Base-by-base conservation (phyloP, 1,140 invertebrate genomes). In the Notospermus geniculatus region DNA sequence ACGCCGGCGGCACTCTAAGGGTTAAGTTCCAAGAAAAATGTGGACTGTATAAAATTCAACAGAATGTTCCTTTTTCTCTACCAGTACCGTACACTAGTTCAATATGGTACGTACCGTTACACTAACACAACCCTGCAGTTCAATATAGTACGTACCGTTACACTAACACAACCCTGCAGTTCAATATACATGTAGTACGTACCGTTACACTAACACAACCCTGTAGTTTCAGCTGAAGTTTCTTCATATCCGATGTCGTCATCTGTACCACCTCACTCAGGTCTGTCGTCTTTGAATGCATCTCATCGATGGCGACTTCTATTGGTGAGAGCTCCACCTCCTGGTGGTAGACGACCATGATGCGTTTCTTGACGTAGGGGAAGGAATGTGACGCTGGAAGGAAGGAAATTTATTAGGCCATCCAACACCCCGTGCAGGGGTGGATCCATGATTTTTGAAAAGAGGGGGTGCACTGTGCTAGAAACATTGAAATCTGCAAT, bases 281-380 rank as follows among this genome's bases (percentile, higher is more conserved):
- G 76, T 95, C 92, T 60, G 86, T 84, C 19, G 95, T 90, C 69
- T 80, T 81, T n/a, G 32, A 86, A 76, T 89, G 87, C 91, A 96
- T 95, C 81, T 95, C 93, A 76, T 95, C 90, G 46, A 96, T 88
- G 50, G 94, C 93, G 11, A 95, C 93, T 83, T 96, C 93, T 71
- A 97, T 95, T 1, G 94, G 94, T 71, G 86, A 89, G 56, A 95
- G 83, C 77, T 94, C 91, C 62, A 89, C 86, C 57, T 89, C 87
- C 71, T 87, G 72, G 83, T 70, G 87, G 85, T n/a, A 88, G 83
- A 63, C 85, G 80, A 96, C 88, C 50, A 85, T 83, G 61, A 95
- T 90, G 11, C 93, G 87, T 74, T 94, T 94, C 66, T 93, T 92
- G 1, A 96, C 88, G 77, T 95, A 96, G 0, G 94, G 93, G 80